Evolutionary conservation across 2,113 vertebrate genomes (phyloP).

Genomic region (Mormoops blainvillei): DNA sequence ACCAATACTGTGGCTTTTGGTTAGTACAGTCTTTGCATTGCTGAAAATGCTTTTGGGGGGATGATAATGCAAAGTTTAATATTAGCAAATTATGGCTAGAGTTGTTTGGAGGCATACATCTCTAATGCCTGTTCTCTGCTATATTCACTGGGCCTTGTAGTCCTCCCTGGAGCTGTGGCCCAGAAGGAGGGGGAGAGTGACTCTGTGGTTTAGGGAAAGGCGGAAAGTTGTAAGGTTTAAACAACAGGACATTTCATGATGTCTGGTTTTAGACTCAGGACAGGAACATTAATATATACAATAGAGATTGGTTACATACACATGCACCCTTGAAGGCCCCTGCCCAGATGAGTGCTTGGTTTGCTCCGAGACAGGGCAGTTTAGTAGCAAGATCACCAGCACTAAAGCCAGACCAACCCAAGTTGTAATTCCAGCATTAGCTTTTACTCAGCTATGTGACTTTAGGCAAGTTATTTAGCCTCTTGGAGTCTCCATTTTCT

Average conservation of each 20-base stretch:
- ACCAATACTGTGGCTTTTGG: not conserved
- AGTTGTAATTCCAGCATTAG: not conserved
- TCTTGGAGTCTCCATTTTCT: constrained; percentile 8
- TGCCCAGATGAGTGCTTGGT: not conserved
- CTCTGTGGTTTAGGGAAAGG: not conserved
- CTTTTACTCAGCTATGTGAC: not conserved
- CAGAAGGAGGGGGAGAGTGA: not conserved
- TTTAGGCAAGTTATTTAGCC: not conserved
- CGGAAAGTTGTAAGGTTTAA: not conserved
- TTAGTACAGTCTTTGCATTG: not conserved
- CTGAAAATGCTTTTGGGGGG: not conserved
- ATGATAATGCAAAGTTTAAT: not conserved
- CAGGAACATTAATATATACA: not conserved
- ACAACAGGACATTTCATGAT: not conserved
- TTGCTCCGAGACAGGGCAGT: not conserved
- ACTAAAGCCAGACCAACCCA: not conserved
- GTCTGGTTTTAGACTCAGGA: not conserved
- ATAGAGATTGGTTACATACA: not conserved
- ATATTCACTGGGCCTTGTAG: not conserved
- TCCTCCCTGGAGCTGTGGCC: not conserved
- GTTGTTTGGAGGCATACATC: not conserved
- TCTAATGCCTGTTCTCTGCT: not conserved
- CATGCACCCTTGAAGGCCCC: not conserved
- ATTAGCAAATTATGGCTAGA: not conserved
- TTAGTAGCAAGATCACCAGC: not conserved